A percentile compares a stretch with the other conserved stretches of the same genome.
These are phyloP conservation scores for Ondatra zibethicus DNA, from an alignment of 2,113 vertebrate genomes.

Conservation along the genomic window DNA sequence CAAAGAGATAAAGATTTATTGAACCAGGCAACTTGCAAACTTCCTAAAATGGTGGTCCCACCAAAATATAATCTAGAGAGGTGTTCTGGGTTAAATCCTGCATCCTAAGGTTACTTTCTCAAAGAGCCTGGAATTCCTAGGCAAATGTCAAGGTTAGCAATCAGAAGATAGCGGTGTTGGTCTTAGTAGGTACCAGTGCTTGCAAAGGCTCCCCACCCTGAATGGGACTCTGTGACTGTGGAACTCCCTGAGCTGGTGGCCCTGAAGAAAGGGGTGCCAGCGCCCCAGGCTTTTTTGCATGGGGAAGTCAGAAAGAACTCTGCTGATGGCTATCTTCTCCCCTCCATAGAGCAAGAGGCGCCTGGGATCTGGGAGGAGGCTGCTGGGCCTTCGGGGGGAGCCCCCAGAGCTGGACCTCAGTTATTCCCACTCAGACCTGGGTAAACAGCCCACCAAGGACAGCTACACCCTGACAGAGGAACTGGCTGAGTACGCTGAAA, in stretches of 20 bases:
- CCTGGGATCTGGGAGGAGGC: conserved; percentile 79
- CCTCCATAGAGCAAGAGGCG: conserved; percentile 74
- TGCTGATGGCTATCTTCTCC: not conserved
- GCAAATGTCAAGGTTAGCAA: not conserved
- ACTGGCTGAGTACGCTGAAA: conserved; percentile 85
- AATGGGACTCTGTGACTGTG: rapidly evolving
- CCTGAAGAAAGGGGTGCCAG: not conserved
- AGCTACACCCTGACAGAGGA: conserved; percentile 86
- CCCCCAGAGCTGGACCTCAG: conserved; percentile 82
- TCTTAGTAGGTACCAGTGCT: rapidly evolving
- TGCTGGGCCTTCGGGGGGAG: conserved; percentile 81
- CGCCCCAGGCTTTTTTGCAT: not conserved
- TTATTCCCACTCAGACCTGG: conserved; percentile 84
- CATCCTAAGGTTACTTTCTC: not conserved
- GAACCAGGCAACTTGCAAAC: not conserved
- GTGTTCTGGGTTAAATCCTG: not conserved
- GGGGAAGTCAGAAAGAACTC: not conserved
- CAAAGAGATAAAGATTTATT: rapidly evolving
- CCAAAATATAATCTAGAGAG: not conserved
- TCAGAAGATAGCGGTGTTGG: not conserved
- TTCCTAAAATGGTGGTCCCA: not conserved
- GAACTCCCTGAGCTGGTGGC: not conserved
- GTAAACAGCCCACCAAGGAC: conserved; percentile 83
- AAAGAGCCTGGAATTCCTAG: not conserved
- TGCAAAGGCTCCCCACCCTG: not conserved